These are phyloP conservation scores for Pontoporia blainvillei DNA, from an alignment of 2,113 vertebrate species.

Conservation along the genomic window DNA sequence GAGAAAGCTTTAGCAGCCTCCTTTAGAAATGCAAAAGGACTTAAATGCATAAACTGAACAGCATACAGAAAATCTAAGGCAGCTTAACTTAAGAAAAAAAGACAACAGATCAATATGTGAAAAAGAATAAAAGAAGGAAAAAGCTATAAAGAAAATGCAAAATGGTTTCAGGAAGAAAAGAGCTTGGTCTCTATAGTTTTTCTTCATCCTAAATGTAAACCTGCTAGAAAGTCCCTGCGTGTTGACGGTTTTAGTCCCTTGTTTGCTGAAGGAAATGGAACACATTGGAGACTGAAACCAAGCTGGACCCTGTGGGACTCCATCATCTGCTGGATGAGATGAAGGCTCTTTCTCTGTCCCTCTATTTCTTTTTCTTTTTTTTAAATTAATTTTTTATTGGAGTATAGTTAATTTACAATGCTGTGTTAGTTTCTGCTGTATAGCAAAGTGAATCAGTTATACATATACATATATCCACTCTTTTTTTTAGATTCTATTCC, in stretches of 20 bases:
- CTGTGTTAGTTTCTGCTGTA: neutral
- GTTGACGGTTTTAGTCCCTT: constrained; percentile 70
- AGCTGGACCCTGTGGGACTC: neutral
- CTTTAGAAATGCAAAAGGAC: constrained; percentile 87
- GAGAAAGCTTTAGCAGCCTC: constrained; percentile 85
- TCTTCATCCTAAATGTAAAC: constrained; percentile 79
- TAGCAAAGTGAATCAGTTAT: neutral
- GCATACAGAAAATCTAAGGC: constrained; percentile 86
- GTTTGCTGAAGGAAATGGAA: neutral
- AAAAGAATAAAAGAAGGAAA: constrained; percentile 87
- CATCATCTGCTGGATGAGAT: neutral
- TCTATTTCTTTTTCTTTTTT: neutral
- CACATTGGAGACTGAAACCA: fast-evolving
- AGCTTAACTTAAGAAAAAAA: constrained; percentile 88
- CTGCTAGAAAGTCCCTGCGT: constrained; percentile 83
- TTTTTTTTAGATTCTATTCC: neutral
- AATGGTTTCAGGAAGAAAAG: constrained; percentile 73
- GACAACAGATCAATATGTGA: constrained; percentile 87
- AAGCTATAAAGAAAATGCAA: constrained; percentile 81
- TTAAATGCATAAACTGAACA: constrained; percentile 84
- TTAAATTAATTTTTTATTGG: neutral
- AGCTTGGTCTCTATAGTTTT: constrained; percentile 77
- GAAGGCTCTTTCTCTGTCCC: neutral
- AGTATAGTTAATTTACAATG: neutral
- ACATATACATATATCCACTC: neutral